These are phyloP conservation scores for Myzus persicae DNA, from an alignment of 1,140 invertebrate species.

Conservation along the genomic window DNA sequence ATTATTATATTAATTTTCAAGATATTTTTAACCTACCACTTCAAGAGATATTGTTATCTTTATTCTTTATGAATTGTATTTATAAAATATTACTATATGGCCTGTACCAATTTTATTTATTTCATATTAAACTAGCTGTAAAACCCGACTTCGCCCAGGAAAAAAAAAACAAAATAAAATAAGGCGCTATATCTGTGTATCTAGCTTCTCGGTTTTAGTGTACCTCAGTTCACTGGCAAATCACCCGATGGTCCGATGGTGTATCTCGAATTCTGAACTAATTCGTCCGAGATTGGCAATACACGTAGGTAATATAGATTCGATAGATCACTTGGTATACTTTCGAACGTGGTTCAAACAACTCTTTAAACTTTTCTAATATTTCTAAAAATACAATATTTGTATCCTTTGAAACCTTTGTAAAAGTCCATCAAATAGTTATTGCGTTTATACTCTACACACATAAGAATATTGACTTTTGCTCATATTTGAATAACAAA, in stretches of 20 bases:
- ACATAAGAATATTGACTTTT: background rate
- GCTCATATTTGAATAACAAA: background rate
- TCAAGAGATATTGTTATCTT: background rate
- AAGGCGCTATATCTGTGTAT: background rate
- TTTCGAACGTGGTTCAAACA: background rate
- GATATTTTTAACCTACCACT: background rate
- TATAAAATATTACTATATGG: background rate
- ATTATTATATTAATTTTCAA: background rate
- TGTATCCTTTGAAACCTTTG: background rate
- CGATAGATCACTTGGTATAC: background rate
- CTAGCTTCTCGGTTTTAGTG: background rate
- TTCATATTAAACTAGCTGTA: background rate
- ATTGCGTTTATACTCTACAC: background rate
- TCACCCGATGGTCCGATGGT: background rate
- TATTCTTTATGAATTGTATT: background rate
- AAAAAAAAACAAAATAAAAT: too few species aligned
- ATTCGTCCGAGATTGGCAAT: background rate
- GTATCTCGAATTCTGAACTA: background rate
- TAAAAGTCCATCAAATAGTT: background rate
- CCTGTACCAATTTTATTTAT: background rate
- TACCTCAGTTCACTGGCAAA: background rate
- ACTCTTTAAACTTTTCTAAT: background rate
- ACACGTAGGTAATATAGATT: background rate
- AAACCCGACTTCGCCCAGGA: background rate
- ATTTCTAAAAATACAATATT: background rate